phyloP scores from a whole-genome alignment of 2,888 invertebrate genomes.

The Anagyrus pseudococci region DNA sequence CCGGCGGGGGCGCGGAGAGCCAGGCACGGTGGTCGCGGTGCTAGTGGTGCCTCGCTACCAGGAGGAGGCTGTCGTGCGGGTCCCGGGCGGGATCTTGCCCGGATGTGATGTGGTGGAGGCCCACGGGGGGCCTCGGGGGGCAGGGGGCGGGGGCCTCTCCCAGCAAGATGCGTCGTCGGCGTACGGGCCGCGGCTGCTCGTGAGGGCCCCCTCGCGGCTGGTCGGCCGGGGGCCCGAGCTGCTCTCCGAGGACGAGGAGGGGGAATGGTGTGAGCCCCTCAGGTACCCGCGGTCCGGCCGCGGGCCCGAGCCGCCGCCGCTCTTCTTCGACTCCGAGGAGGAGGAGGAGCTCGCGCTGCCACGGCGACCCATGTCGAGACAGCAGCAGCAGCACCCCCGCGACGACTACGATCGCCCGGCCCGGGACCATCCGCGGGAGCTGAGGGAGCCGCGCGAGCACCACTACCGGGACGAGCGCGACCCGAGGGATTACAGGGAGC shows the following conservation, averaged over 20 bases:
- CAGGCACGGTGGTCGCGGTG: slow-evolving; percentile 40
- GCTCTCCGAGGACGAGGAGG: slow-evolving; percentile 36
- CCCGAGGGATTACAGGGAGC: not conserved
- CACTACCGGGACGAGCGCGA: slow-evolving; percentile 48
- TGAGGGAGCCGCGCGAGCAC: slow-evolving; percentile 31
- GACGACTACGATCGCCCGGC: slow-evolving; percentile 41
- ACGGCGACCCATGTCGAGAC: slow-evolving; percentile 55
- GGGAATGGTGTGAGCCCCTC: slow-evolving; percentile 38
- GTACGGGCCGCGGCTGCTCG: slow-evolving; percentile 45
- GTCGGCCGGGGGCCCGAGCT: slow-evolving; percentile 60
- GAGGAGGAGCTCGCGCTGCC: slow-evolving; percentile 35
- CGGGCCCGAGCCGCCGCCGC: slow-evolving; percentile 43
- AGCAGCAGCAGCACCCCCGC: slow-evolving; percentile 52
- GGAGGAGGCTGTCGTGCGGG: slow-evolving; percentile 50
- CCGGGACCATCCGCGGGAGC: slow-evolving; percentile 31
- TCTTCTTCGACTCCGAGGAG: slow-evolving; percentile 60
- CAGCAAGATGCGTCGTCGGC: not conserved
- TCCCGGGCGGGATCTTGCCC: slow-evolving; percentile 49
- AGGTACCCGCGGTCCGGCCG: slow-evolving; percentile 38
- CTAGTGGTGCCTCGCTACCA: slow-evolving; percentile 45
- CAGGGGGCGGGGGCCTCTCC: slow-evolving; percentile 42
- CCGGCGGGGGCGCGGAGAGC: not conserved
- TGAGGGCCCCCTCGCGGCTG: slow-evolving; percentile 56
- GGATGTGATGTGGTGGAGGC: slow-evolving; percentile 60
- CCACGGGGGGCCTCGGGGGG: slow-evolving; percentile 47